Conservation (phyloP, 2,113 vertebrate species). For the Carassius carassius region DNA sequence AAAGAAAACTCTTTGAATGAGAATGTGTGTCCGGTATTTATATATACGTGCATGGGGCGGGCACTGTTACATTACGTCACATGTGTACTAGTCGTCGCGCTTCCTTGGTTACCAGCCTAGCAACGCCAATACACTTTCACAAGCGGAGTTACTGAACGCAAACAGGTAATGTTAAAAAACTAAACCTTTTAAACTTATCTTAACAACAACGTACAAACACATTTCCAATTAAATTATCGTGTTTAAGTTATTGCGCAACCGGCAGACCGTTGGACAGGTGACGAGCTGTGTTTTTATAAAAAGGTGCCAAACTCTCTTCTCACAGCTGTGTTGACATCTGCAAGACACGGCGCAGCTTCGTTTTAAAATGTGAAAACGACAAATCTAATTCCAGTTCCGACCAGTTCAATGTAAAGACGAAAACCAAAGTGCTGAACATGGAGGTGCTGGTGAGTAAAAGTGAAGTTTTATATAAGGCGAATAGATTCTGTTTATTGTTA, state of each 20-base stretch:
- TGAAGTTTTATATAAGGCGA: not conserved
- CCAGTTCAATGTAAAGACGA: not conserved
- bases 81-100: constrained; percentile 14
- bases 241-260: not conserved
- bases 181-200: not conserved
- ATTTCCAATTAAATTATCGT: not conserved
- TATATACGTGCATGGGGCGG: not conserved
- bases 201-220: not conserved
- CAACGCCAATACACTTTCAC: constrained; percentile 39
- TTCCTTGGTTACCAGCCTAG: constrained; percentile 47
- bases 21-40: too few species aligned
- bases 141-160: not conserved
- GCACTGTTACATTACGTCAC: not conserved
- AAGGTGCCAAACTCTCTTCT: not conserved
- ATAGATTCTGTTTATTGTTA: not conserved
- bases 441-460: constrained; percentile 21
- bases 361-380: not conserved
- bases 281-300: not conserved
- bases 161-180: not conserved
- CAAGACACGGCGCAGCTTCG: not conserved
- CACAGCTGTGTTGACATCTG: not conserved
- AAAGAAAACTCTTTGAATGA: too few species aligned
- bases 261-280: not conserved
- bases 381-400: too few species aligned
- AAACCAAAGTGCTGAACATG: not conserved